Conservation (phyloP, 2,888 invertebrate species). For the Herminia tarsipennalis region DNA sequence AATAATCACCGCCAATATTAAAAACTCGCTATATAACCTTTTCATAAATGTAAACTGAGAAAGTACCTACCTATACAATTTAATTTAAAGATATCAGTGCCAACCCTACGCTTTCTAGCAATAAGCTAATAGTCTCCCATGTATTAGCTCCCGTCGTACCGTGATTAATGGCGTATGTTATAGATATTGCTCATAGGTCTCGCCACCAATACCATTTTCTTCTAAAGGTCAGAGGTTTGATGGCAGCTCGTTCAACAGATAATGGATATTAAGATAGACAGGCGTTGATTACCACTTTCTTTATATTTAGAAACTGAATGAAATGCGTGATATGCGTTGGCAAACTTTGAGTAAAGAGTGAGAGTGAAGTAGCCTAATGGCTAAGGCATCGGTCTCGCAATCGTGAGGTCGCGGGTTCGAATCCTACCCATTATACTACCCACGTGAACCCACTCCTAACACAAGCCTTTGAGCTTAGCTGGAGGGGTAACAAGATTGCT, state of each 20-base stretch:
- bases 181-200: constrained; percentile 22
- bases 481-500: too few species aligned
- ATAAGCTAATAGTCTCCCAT: constrained; percentile 14
- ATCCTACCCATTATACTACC: too few species aligned
- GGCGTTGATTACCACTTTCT: constrained; percentile 20
- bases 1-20: background rate
- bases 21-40: background rate
- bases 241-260: constrained; percentile 15
- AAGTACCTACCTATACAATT: background rate
- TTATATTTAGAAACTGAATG: constrained; percentile 2
- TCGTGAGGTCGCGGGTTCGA: too few species aligned
- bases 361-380: too few species aligned
- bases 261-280: constrained; percentile 27
- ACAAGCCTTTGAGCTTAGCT: too few species aligned
- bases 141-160: constrained; percentile 24
- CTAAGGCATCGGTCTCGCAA: too few species aligned
- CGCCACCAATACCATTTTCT: constrained; percentile 18
- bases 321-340: constrained; percentile 7
- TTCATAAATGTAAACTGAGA: background rate
- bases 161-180: constrained; percentile 37
- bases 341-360: background rate
- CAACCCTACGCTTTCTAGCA: constrained; percentile 26
- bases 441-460: too few species aligned
- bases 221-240: constrained; percentile 22
- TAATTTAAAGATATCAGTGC: background rate